Base-by-base conservation (phyloP, 2,888 invertebrate genomes). In the Drosophila acutilabella region DNA sequence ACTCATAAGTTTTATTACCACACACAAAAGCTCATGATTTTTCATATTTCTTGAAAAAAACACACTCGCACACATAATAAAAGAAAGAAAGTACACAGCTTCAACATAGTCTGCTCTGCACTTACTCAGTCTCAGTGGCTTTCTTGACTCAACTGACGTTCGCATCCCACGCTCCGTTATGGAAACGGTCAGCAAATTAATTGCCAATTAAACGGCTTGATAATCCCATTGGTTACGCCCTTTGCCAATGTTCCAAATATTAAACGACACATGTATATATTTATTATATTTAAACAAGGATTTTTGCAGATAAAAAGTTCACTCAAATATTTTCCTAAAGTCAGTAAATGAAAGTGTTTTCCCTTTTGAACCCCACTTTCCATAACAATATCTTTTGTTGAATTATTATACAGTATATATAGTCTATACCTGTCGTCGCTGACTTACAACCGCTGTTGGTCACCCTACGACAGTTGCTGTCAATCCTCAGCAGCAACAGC, bases 1-100 rank as follows among this genome's bases (percentile, higher is more conserved):
- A 88, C 82, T 83, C 83, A 71, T 77, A 80, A 80, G 78, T 78
- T 88, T 88, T 83, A 88, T 83, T 88, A 73, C 86, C 81, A 84
- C 84, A 82, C 79, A 76, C 81, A 79, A 74, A 81, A 80, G 74
- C 81, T 62, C 64, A 79, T 71, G 68, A 80, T 77, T 74, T 80
- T 66, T 77, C 68, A 79, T 80, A 79, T 79, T 68, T 76, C 47
- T 58, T 68, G 6, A 65, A 78, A 54, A 73, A 61, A 59, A 36
- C 30, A 36, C 36, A 36, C 4, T 0, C 13, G 4, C 5, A 52
- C 62, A 78, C 16, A n/a, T 18, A 33, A 45, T 45, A 16, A 40
- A 40, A 40, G 54, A 56, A 58, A 64, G 62, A 57, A 72, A 79
- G 78, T 76, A 74, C 74, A 56, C 42, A 41, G 54, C 42, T 42